Conservation (phyloP, 1,140 invertebrate genomes). For the Drosophila rufa region DNA sequence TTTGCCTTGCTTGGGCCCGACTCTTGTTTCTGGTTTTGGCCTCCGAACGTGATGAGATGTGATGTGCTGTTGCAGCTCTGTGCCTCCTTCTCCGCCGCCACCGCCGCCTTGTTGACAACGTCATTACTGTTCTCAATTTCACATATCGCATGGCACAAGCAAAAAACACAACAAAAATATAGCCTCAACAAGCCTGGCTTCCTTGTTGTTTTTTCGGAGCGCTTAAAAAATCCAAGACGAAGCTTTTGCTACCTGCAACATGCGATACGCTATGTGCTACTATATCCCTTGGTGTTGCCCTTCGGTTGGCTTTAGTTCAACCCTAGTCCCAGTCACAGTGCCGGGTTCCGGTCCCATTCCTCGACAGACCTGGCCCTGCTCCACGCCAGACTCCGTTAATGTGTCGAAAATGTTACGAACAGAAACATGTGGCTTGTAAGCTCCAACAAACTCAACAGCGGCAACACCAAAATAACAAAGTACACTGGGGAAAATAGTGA, state of each 20-base stretch:
- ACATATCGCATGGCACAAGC: constrained; percentile 79
- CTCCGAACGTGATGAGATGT: constrained; percentile 32
- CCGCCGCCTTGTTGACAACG: constrained; percentile 67
- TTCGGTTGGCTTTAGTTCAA: not conserved
- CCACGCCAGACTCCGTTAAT: constrained; percentile 57
- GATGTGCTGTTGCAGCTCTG: constrained; percentile 22
- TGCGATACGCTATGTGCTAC: not conserved
- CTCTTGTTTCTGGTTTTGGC: constrained; percentile 42
- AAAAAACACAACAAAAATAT: constrained; percentile 34
- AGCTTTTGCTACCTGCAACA: constrained; percentile 30
- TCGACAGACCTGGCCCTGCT: not conserved
- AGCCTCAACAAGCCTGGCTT: constrained; percentile 16
- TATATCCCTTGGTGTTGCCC: constrained; percentile 3
- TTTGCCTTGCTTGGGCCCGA: constrained; percentile 8
- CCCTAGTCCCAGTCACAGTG: not conserved
- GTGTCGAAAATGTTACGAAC: constrained; percentile 79
- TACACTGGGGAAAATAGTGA: not conserved
- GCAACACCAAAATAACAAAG: constrained; percentile 26
- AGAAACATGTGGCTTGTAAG: constrained; percentile 76
- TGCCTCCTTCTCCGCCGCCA: constrained; percentile 6
- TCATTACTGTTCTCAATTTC: constrained; percentile 83
- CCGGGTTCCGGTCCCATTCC: not conserved
- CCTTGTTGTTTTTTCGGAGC: constrained; percentile 14
- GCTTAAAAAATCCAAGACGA: constrained; percentile 22
- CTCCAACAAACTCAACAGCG: constrained; percentile 33